Evolutionary conservation across 30 jellyfish, hydroid and myxozoan genomes (phyloP), one percentile per base, ranked within the genome.

Genomic region (Turritopsis dohrnii): DNA sequence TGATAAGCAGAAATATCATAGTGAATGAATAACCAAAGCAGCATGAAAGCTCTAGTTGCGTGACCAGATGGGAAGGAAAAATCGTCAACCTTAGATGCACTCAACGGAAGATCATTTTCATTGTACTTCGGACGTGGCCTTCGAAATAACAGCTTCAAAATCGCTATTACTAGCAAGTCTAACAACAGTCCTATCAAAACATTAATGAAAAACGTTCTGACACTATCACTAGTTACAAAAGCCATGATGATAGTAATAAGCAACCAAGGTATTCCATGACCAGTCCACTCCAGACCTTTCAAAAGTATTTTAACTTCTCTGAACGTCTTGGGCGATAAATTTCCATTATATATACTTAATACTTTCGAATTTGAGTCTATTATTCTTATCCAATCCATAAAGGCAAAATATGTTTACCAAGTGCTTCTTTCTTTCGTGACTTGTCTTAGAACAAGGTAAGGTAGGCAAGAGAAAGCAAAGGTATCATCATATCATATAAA

Each of bases 61-160:
- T 92, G 98, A 23, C 98, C 98, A 54, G 98, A 92, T 18, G 98
- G 98, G 66, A 92, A 92, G 18, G 98, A 92, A 74, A 73, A 92
- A 19, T 79, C 81, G 76, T 92, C 98, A 52, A 85, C 88, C 52
- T 89, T 53, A 27, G 89, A 90, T 1, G 94, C 86, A 29, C 90
- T 89, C 77, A 84, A 72, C 85, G 88, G 87, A 65, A 84, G 85
- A 83, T 81, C 95, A 52, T 41, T 66, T 28, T 88, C 85, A 75
- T 91, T 91, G 89, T 88, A 88, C 8, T 71, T 52, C n/a, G 98
- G 98, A 54, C 98, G 81, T 31, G 75, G 89, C 52, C 98, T 75
- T 73, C 84, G 60, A 19, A 88, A 29, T n/a, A 80, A 21, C 30
- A 92, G 81, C 71, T 92, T 92, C 65, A 81, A 53, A 28, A 74